Evolutionary conservation across 2,113 vertebrate species (phyloP).

Genomic region (Epinephelus lanceolatus): DNA sequence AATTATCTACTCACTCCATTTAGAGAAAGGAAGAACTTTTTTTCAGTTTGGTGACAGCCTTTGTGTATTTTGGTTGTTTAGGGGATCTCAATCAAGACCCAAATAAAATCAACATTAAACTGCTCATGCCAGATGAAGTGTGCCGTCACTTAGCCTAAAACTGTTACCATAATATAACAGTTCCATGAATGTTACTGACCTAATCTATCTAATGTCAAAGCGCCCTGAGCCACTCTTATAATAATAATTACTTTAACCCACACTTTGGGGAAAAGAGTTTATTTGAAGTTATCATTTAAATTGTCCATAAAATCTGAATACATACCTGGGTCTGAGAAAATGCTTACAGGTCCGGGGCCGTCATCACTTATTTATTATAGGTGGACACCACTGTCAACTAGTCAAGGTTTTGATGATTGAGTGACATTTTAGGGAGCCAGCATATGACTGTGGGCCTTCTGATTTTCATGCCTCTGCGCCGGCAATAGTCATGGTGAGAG

Average conservation of each 20-base stretch:
- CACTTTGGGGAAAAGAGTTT: background rate
- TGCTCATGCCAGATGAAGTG: background rate
- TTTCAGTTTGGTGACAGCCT: background rate
- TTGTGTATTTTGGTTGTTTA: background rate
- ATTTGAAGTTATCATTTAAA: background rate
- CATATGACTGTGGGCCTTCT: too few species aligned
- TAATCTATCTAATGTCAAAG: background rate
- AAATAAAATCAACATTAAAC: background rate
- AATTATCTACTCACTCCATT: slow-evolving; percentile 3
- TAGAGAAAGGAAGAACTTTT: background rate
- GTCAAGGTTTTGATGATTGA: too few species aligned
- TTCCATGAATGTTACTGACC: background rate
- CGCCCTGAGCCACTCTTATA: background rate
- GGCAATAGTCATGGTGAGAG: too few species aligned
- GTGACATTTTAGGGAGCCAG: too few species aligned
- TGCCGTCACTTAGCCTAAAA: background rate
- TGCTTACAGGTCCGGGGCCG: background rate
- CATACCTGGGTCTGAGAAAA: background rate
- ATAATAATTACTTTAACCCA: background rate
- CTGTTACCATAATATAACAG: background rate
- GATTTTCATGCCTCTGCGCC: too few species aligned
- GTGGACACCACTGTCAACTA: too few species aligned
- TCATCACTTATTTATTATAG: too few species aligned
- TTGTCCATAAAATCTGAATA: background rate
- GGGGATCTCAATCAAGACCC: background rate